Percentiles rank a stretch among this genome's conserved stretches.
phyloP scores from a whole-genome alignment of 2,888 invertebrate genomes.

The Drosophila basisetae region DNA sequence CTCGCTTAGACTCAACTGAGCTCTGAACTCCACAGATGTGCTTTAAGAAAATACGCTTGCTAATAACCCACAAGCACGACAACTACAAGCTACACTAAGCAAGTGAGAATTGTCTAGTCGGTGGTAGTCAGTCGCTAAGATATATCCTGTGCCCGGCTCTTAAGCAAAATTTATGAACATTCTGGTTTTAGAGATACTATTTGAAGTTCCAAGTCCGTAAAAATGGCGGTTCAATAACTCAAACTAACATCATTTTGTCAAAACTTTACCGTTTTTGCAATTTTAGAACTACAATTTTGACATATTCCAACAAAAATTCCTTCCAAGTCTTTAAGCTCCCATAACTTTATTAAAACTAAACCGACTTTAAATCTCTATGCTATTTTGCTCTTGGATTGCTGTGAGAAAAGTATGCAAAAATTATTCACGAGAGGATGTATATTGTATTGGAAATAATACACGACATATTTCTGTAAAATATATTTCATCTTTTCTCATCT shows the following conservation, averaged over 20 bases:
- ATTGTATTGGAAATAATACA: not conserved
- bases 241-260: not conserved
- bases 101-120: not conserved
- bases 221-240: not conserved
- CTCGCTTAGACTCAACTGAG: slow-evolving; percentile 9
- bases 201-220: not conserved
- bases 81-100: not conserved
- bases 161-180: not conserved
- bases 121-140: not conserved
- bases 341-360: no score
- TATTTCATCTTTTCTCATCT: slow-evolving; percentile 1
- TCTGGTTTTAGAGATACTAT: not conserved
- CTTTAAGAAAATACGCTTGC: slow-evolving; percentile 35
- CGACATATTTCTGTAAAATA: not conserved
- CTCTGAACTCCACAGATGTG: slow-evolving; percentile 13
- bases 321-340: not conserved
- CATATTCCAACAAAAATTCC: not conserved
- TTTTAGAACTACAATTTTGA: no score
- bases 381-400: not conserved
- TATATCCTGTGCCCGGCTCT: not conserved
- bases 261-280: not conserved
- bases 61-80: slow-evolving; percentile 50
- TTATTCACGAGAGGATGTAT: not conserved
- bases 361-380: not conserved
- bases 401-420: not conserved